Evolutionary conservation across 1,140 invertebrate genomes (phyloP).

Genomic region (Zeugodacus cucurbitae): DNA sequence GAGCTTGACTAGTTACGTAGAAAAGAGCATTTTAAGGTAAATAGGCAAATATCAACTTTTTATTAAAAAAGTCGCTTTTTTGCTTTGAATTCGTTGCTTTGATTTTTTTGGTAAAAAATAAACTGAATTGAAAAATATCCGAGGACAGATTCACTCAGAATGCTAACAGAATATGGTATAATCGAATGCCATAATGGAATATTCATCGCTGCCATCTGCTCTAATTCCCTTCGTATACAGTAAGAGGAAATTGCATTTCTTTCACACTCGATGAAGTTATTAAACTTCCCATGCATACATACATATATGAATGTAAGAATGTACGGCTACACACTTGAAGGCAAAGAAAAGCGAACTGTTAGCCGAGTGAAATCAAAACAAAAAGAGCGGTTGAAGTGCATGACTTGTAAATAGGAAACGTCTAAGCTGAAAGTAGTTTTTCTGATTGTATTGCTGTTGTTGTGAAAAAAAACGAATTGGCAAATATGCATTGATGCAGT

Average conservation of each 20-base stretch:
- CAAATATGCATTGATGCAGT: not conserved
- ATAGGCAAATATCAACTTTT: no score
- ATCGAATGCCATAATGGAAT: not conserved
- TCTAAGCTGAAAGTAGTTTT: not conserved
- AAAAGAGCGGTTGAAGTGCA: not conserved
- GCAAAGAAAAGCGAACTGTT: no score
- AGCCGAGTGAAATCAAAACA: not conserved
- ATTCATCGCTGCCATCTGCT: not conserved
- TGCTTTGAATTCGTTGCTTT: not conserved
- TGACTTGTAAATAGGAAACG: no score
- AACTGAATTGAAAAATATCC: no score
- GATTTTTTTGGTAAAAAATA: no score
- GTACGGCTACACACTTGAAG: no score
- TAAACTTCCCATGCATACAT: not conserved
- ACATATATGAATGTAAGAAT: not conserved
- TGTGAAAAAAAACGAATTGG: not conserved
- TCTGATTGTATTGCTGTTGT: not conserved
- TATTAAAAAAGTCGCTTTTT: no score
- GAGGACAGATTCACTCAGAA: no score
- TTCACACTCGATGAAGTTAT: not conserved
- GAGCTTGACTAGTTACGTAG: no score
- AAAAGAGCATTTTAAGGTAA: no score
- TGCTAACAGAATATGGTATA: not conserved
- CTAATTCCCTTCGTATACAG: not conserved
- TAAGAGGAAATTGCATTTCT: not conserved